Evolutionary conservation across 2,888 invertebrate genomes (phyloP).

Genomic region (Drosophila macrothrix): DNA sequence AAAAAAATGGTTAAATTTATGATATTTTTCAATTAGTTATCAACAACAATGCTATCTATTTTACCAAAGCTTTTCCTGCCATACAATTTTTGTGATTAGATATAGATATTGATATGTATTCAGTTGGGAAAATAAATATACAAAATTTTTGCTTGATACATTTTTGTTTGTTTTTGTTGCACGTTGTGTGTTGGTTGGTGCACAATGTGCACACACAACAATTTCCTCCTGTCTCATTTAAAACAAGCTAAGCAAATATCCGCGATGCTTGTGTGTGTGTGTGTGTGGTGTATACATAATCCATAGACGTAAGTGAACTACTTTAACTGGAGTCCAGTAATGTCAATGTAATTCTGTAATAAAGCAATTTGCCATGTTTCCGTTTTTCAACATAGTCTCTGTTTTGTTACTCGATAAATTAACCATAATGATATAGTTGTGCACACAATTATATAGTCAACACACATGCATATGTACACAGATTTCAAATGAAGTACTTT

Average conservation of each 20-base stretch:
- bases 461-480: slow-evolving; percentile 5
- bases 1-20: neutral
- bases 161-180: slow-evolving; percentile 10
- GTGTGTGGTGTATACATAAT: slow-evolving; percentile 23
- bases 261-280: neutral
- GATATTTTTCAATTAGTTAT: no score
- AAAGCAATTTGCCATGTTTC: slow-evolving; percentile 39
- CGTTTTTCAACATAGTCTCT: slow-evolving; percentile 22
- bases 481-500: slow-evolving; percentile 36
- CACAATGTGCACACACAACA: slow-evolving; percentile 28
- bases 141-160: neutral
- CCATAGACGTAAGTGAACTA: slow-evolving; percentile 18
- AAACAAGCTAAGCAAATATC: slow-evolving; percentile 28
- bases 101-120: neutral
- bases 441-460: slow-evolving; percentile 25
- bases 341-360: slow-evolving; percentile 54
- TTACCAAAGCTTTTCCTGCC: neutral
- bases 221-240: slow-evolving; percentile 70
- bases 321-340: slow-evolving; percentile 43
- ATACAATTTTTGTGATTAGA: neutral
- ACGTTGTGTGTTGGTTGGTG: slow-evolving; percentile 10
- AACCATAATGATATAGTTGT: slow-evolving; percentile 45
- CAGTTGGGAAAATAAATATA: neutral
- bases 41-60: neutral
- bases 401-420: slow-evolving; percentile 30